A percentile compares a stretch with the other conserved stretches of the same genome.
phyloP scores from a whole-genome alignment of 2,888 invertebrate genomes.

The Hypercompe scribonia region DNA sequence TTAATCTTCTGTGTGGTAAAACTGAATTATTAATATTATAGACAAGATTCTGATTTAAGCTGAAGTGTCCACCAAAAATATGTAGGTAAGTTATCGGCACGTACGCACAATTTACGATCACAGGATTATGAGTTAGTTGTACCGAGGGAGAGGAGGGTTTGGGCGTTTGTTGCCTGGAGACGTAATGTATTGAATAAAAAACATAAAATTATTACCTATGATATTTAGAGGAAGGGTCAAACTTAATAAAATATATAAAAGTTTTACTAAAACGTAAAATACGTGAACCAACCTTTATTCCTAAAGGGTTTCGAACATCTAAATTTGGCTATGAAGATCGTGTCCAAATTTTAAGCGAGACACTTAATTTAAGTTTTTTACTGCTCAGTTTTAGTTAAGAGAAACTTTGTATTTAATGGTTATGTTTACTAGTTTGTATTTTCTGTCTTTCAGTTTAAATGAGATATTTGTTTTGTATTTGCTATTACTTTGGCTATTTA shows the following conservation, averaged over 20 bases:
- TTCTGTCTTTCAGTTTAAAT: conserved; percentile 5
- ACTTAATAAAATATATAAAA: conserved; percentile 14
- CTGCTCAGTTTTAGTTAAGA: conserved; percentile 2
- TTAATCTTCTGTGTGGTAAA: not conserved
- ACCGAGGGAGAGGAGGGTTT: conserved; percentile 28
- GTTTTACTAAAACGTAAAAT: conserved; percentile 10
- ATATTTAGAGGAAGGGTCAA: conserved; percentile 2
- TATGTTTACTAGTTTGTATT: not conserved
- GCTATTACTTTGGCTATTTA: not conserved
- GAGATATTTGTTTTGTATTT: not conserved
- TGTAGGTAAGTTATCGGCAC: conserved; percentile 34
- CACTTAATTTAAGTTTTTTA: conserved; percentile 18
- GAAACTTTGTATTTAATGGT: not conserved
- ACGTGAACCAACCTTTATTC: conserved; percentile 10
- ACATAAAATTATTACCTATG: conserved; percentile 16
- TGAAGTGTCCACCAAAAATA: conserved; percentile 27
- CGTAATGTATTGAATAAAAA: conserved; percentile 25
- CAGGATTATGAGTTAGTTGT: conserved; percentile 36
- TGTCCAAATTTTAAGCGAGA: conserved; percentile 16
- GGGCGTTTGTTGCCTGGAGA: conserved; percentile 11
- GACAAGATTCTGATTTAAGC: conserved; percentile 8
- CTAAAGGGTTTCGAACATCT: conserved; percentile 16
- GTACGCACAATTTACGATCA: conserved; percentile 35
- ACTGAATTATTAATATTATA: conserved; percentile 9
- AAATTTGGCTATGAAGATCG: conserved; percentile 17